These are phyloP conservation scores for Drosophila mayri DNA, from an alignment of 1,140 invertebrate genomes.

Conservation along the genomic window DNA sequence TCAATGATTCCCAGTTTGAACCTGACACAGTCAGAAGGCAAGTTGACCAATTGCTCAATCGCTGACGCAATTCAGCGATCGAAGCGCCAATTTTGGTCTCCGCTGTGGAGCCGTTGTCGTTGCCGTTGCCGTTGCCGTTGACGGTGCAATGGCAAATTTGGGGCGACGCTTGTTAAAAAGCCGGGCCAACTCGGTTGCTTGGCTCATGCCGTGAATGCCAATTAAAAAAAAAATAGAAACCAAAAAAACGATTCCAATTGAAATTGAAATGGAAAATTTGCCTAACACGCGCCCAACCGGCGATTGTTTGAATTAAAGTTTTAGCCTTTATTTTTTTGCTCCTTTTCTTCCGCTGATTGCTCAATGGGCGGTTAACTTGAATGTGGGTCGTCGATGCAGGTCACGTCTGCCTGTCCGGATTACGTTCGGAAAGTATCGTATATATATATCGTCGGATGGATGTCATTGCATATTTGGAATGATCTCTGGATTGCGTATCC, in stretches of 20 bases:
- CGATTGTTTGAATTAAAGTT: slow-evolving; percentile 68
- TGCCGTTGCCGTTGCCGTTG: not conserved
- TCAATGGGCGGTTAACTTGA: slow-evolving; percentile 55
- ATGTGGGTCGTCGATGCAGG: slow-evolving; percentile 75
- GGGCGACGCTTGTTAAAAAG: slow-evolving; percentile 65
- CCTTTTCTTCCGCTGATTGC: slow-evolving; percentile 46
- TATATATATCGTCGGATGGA: slow-evolving; percentile 39
- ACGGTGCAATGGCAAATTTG: slow-evolving; percentile 71
- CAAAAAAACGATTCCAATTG: slow-evolving; percentile 30
- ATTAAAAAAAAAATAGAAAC: slow-evolving; percentile 51
- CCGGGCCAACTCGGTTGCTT: slow-evolving; percentile 51
- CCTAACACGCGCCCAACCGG: slow-evolving; percentile 54
- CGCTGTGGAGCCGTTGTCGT: not conserved
- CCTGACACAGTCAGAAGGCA: slow-evolving; percentile 73
- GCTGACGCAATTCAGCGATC: slow-evolving; percentile 51
- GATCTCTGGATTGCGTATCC: slow-evolving; percentile 14
- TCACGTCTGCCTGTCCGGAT: slow-evolving; percentile 56
- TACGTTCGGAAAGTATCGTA: slow-evolving; percentile 55
- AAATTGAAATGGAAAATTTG: slow-evolving; percentile 67
- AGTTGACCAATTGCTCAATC: slow-evolving; percentile 76
- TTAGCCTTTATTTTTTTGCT: slow-evolving; percentile 10
- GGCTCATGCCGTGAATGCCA: slow-evolving; percentile 61
- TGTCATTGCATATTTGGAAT: slow-evolving; percentile 37
- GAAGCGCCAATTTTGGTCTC: slow-evolving; percentile 71
- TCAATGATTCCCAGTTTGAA: slow-evolving; percentile 55